Evolutionary conservation across 1,140 invertebrate genomes (phyloP).

Genomic region (Zaprionus inermis): DNA sequence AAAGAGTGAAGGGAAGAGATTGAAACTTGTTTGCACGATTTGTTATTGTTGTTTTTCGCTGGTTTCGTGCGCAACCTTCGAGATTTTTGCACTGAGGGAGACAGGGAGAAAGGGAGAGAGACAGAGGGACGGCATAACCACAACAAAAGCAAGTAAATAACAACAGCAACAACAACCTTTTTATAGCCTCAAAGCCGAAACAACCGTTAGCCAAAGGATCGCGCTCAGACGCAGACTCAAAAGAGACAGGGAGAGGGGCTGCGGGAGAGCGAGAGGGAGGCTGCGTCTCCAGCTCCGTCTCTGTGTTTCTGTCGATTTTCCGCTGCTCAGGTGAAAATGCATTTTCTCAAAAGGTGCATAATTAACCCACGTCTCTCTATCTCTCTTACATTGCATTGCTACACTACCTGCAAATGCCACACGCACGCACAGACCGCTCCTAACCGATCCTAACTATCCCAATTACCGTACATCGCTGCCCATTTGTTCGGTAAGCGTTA

Average conservation of each 20-base stretch:
- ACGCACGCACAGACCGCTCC: constrained; percentile 12
- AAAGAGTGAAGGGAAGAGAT: constrained; percentile 2
- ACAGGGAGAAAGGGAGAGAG: not conserved
- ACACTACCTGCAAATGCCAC: constrained; percentile 59
- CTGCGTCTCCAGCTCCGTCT: not conserved
- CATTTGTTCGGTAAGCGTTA: constrained; percentile 51
- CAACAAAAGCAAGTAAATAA: constrained; percentile 23
- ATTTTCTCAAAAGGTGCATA: constrained; percentile 43
- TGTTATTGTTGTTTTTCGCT: constrained; percentile 36
- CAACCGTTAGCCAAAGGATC: constrained; percentile 72
- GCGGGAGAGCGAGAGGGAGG: not conserved
- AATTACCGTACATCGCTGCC: constrained; percentile 45
- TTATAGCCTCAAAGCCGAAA: constrained; percentile 37
- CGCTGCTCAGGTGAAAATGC: constrained; percentile 47
- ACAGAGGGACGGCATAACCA: constrained; percentile 12
- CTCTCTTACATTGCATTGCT: no score
- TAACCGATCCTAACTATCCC: constrained; percentile 36
- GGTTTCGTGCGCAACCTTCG: constrained; percentile 59
- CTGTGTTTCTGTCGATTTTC: constrained; percentile 30
- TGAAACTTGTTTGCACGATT: constrained; percentile 62
- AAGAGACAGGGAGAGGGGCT: not conserved
- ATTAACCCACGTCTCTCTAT: constrained; percentile 34
- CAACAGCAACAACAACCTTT: constrained; percentile 22
- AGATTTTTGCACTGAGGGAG: constrained; percentile 16
- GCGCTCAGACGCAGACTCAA: not conserved